A percentile compares a stretch with the other conserved stretches of the same genome.
Evolutionary conservation across 2,888 invertebrate genomes (phyloP).

Genomic region (Julus scanicus): DNA sequence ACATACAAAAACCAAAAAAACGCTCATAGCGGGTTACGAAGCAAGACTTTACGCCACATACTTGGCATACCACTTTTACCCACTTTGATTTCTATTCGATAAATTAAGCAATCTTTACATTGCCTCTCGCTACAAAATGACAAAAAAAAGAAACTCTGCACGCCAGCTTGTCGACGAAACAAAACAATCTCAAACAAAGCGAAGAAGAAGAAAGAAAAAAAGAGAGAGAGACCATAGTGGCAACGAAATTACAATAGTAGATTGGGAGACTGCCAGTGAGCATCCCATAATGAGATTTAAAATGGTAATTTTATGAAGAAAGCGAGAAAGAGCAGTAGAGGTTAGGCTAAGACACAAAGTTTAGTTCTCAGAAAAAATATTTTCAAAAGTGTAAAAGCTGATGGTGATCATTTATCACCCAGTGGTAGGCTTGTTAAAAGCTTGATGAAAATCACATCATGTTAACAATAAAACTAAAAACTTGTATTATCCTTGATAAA

Average conservation of each 20-base stretch:
- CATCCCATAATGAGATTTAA: slow-evolving; percentile 30
- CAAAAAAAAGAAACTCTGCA: not conserved
- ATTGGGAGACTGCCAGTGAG: slow-evolving; percentile 39
- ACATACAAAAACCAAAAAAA: no score
- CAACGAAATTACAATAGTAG: slow-evolving; percentile 38
- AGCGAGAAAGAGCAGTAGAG: not conserved
- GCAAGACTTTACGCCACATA: slow-evolving; percentile 7
- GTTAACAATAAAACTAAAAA: no score
- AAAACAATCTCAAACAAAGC: slow-evolving; percentile 39
- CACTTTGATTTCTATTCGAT: slow-evolving; percentile 42
- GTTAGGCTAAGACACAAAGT: not conserved
- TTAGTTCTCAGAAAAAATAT: not conserved
- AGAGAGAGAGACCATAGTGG: not conserved
- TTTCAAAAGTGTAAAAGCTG: not conserved
- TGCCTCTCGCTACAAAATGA: slow-evolving; percentile 19
- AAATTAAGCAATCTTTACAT: slow-evolving; percentile 42
- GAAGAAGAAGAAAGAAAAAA: not conserved
- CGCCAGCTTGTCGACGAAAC: slow-evolving; percentile 42
- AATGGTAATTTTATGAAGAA: slow-evolving; percentile 17
- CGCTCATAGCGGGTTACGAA: not conserved
- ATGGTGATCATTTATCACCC: not conserved
- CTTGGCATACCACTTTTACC: slow-evolving; percentile 39
- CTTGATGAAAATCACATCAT: no score
- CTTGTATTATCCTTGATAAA: no score
- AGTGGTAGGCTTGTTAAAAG: no score